Evolutionary conservation across 2,113 vertebrate species (phyloP).

Genomic region (Thymallus thymallus): DNA sequence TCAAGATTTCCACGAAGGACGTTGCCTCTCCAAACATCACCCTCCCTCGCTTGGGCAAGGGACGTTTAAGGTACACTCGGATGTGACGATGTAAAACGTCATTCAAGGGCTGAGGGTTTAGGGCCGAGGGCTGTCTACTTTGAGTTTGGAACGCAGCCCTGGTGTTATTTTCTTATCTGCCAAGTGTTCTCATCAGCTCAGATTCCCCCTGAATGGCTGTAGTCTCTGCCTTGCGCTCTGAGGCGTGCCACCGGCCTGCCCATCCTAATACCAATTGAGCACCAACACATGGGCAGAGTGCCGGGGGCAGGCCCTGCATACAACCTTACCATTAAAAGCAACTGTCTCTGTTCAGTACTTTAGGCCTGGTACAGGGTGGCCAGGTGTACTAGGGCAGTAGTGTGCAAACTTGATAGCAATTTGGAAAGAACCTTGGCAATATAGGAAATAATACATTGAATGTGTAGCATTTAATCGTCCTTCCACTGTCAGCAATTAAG

Average conservation of each 20-base stretch:
- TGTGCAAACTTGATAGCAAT: too few species aligned
- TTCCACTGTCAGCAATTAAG: too few species aligned
- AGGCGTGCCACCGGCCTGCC: neutral
- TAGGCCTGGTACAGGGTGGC: neutral
- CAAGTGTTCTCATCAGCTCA: conserved; percentile 6
- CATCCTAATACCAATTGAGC: neutral
- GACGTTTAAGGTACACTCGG: too few species aligned
- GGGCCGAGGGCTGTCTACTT: conserved; percentile 1
- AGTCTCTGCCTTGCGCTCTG: conserved; percentile 30
- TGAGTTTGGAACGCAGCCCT: neutral
- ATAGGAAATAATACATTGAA: neutral
- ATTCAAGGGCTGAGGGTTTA: neutral
- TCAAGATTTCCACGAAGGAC: too few species aligned
- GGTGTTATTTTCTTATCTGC: neutral
- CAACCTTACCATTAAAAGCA: neutral
- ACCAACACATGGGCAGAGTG: neutral
- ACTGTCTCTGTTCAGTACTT: neutral
- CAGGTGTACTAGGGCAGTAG: neutral
- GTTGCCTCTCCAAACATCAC: too few species aligned
- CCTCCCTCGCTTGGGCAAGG: too few species aligned
- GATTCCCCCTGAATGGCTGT: conserved; percentile 29
- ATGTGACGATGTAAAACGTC: too few species aligned
- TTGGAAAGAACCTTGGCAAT: neutral
- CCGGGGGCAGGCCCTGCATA: neutral
- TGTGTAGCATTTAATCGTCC: neutral